Evolutionary conservation across 2,888 invertebrate species (phyloP), one percentile per base, ranked within the genome.

Genomic region (Branchellion lobata): DNA sequence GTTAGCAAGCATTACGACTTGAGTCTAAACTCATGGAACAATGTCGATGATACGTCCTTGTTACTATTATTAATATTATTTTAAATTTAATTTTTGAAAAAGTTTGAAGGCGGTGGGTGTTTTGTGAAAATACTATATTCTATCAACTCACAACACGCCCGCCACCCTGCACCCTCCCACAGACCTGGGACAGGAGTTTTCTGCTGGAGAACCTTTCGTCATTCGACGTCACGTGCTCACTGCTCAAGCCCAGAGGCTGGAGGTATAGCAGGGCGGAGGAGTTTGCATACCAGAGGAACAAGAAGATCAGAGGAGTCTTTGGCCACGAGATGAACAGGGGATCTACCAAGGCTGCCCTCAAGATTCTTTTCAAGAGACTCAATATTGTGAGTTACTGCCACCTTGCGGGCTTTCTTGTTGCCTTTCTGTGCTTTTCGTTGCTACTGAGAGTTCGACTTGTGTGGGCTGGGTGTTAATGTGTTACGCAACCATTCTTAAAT

Each of bases 161-260:
- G n/a, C n/a, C n/a, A n/a, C n/a, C n/a, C n/a, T n/a, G n/a, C n/a
- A n/a, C n/a, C n/a, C n/a, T n/a, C n/a, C 61, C 21, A 57, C 61
- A 57, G 61, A 57, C 21, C 21, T 57, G 61, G 61, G 61, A 57
- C 24, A 18, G 5, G 21, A 57, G 11, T n/a, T 57, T 57, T n/a
- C 24, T 57, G 8, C 24, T 57, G 21, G 61, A 57, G 61, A 57
- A 57, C 61, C 61, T 57, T n/a, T 57, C 61, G 5, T 57, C 61
- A 24, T 57, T 57, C 24, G 61, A 57, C 61, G 61, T 57, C 11
- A 57, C 61, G 5, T 57, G 61, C n/a, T 3, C n/a, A 5, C 21
- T 57, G 61, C 61, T 57, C 3, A 57, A 24, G 3, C 61, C 61
- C 61, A 57, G 61, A 5, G 61, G 61, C 61, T 57, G 61, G 61